phyloP scores from a whole-genome alignment of 2,113 vertebrate species.

The Tragelaphus buxtoni region DNA sequence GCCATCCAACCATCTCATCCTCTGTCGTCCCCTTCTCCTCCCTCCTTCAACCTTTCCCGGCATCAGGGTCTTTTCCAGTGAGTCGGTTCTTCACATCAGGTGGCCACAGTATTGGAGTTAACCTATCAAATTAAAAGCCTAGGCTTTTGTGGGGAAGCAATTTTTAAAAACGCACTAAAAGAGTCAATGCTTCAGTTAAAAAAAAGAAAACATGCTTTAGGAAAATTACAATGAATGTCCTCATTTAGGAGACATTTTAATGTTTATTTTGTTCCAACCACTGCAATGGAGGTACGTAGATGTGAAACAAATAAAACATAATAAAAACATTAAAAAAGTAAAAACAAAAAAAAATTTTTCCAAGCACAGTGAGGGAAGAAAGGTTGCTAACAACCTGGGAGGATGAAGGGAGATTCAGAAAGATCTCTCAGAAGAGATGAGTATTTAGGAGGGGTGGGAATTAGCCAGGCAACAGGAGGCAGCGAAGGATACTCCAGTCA shows the following conservation, averaged over 20 bases:
- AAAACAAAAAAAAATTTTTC: neutral
- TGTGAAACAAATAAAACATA: neutral
- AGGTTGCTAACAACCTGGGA: neutral
- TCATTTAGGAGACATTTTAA: constrained; percentile 1
- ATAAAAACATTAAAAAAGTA: neutral
- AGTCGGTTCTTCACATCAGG: neutral
- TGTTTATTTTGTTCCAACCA: constrained; percentile 10
- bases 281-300: neutral
- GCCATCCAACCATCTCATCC: neutral
- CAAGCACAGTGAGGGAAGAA: constrained; percentile 10
- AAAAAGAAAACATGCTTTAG: neutral
- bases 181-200: neutral
- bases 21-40: neutral
- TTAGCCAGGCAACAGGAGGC: constrained; percentile 39
- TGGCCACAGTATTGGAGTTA: neutral
- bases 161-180: neutral
- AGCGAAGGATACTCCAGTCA: constrained; percentile 52
- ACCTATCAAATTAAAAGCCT: neutral
- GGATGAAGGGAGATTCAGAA: neutral
- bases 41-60: neutral
- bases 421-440: neutral
- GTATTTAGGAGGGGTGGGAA: constrained; percentile 39
- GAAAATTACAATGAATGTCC: neutral
- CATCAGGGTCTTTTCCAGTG: neutral
- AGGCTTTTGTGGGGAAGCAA: neutral